Conservation (phyloP, 2,797 vertebrate genomes). For the Hippoglossus hippoglossus region DNA sequence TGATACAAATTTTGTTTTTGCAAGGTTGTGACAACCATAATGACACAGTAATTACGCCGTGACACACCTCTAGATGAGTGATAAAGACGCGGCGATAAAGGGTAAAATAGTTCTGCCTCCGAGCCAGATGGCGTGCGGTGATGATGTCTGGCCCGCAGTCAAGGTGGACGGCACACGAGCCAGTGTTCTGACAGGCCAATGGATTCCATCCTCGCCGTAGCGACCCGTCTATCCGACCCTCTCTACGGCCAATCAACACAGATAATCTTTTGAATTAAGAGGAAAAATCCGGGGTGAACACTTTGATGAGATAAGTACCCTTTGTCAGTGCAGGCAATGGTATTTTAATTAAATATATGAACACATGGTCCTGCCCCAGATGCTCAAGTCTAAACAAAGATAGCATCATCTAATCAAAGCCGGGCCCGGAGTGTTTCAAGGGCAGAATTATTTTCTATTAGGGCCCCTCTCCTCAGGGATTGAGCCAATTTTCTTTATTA, state of each 20-base stretch:
- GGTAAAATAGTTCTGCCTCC: constrained; percentile 62
- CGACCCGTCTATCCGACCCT: constrained; percentile 64
- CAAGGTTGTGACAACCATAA: constrained; percentile 63
- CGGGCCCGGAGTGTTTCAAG: constrained; percentile 88
- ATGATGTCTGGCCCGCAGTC: constrained; percentile 71
- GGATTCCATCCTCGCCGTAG: constrained; percentile 47
- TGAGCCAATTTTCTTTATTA: constrained; percentile 92
- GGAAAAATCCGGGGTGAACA: constrained; percentile 75
- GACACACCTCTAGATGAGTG: constrained; percentile 57
- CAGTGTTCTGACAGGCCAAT: constrained; percentile 62
- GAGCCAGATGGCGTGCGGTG: constrained; percentile 64
- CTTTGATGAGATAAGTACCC: constrained; percentile 81
- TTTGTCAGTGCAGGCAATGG: constrained; percentile 79
- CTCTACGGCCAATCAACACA: constrained; percentile 79
- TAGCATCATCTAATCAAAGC: constrained; percentile 92
- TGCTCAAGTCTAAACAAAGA: constrained; percentile 87
- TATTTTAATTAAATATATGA: constrained; percentile 90
- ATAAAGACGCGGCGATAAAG: constrained; percentile 60
- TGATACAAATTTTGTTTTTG: constrained; percentile 44
- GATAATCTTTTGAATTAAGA: constrained; percentile 88
- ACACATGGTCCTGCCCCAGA: constrained; percentile 82
- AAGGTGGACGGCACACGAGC: constrained; percentile 64
- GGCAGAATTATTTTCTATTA: constrained; percentile 90
- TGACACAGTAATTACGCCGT: constrained; percentile 58
- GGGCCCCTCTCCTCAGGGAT: constrained; percentile 87